phyloP scores from a whole-genome alignment of 2,888 invertebrate species.

The Carpatolechia fugitivella region DNA sequence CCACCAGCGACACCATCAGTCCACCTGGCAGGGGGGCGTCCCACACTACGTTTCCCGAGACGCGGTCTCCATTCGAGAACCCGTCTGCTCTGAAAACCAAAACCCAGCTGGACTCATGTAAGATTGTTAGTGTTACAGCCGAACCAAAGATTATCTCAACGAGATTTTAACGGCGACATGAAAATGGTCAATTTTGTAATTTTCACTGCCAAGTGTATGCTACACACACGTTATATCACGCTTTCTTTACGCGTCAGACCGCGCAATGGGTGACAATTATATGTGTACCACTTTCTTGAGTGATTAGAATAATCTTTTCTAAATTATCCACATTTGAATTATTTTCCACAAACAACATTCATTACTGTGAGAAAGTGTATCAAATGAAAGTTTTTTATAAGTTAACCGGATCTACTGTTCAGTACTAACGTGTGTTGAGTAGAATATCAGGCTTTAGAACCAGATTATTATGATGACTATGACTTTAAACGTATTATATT shows the following conservation, averaged over 20 bases:
- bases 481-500: no score
- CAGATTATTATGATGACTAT: no score
- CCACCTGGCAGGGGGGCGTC: no score
- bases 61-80: no score
- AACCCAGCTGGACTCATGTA: no score
- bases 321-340: not conserved
- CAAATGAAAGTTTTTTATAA: not conserved
- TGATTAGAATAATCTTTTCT: not conserved
- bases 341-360: not conserved
- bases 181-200: not conserved
- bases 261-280: not conserved
- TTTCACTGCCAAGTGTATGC: not conserved
- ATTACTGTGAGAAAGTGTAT: not conserved
- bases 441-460: no score
- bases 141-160: not conserved
- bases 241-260: not conserved
- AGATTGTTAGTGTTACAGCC: no score
- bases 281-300: not conserved
- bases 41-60: no score
- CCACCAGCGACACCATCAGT: no score
- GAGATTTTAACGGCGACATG: constrained; percentile 1
- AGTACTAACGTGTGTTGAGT: no score
- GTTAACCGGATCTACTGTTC: not conserved
- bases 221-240: not conserved
- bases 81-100: no score